phyloP scores from a whole-genome alignment of 2,888 invertebrate species.

The Yponomeuta plumbellus region DNA sequence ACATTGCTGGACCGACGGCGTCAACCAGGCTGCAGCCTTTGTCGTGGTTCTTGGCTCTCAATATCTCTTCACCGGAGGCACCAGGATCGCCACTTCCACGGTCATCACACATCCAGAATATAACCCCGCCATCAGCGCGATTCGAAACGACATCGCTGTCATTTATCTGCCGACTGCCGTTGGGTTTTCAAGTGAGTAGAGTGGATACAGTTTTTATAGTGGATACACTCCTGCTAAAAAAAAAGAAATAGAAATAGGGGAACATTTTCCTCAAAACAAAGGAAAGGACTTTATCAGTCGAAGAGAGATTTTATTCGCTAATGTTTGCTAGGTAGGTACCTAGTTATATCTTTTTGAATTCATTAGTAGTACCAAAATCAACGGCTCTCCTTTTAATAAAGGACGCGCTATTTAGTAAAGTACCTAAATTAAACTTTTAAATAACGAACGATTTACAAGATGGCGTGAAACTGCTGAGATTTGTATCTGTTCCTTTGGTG shows the following conservation, averaged over 20 bases:
- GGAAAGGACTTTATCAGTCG: no score
- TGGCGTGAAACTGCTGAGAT: no score
- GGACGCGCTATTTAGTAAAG: no score
- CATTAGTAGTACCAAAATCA: no score
- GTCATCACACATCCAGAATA: constrained; percentile 15
- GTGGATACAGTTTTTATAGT: no score
- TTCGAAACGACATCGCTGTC: constrained; percentile 24
- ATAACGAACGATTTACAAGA: no score
- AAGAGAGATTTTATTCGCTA: neutral
- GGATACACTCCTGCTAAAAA: neutral
- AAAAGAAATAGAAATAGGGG: neutral
- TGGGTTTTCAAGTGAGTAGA: constrained; percentile 20
- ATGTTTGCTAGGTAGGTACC: neutral
- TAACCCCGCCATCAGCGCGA: constrained; percentile 11
- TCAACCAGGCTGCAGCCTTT: constrained; percentile 22
- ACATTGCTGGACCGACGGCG: constrained; percentile 26
- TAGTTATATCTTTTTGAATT: neutral
- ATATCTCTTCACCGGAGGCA: constrained; percentile 25
- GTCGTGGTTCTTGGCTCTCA: constrained; percentile 24
- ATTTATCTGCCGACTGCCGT: constrained; percentile 22
- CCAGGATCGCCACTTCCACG: constrained; percentile 19
- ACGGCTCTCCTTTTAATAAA: no score
- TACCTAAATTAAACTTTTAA: no score
- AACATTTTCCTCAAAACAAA: no score
- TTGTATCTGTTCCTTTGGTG: no score